phyloP scores from a whole-genome alignment of 2,113 vertebrate genomes.

The Emberiza fucata region DNA sequence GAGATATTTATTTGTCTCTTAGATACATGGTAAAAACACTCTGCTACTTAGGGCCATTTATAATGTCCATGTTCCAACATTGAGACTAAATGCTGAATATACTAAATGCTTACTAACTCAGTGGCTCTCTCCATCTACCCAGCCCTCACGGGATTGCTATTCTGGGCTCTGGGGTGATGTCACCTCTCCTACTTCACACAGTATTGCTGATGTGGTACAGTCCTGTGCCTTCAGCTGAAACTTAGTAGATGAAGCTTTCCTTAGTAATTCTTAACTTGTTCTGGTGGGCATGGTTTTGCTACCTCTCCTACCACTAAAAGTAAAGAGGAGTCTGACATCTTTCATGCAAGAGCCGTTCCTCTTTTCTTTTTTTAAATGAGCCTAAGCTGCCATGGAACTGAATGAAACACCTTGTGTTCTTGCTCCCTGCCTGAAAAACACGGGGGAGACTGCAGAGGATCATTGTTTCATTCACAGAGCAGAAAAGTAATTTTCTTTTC shows the following conservation, averaged over 20 bases:
- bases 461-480: neutral
- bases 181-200: neutral
- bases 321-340: neutral
- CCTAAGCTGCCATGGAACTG: neutral
- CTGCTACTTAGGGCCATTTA: constrained; percentile 37
- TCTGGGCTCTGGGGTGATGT: constrained; percentile 20
- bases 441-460: neutral
- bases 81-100: constrained; percentile 38
- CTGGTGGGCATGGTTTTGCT: neutral
- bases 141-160: neutral
- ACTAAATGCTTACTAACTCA: neutral
- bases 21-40: constrained; percentile 34
- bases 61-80: neutral
- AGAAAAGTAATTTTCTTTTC: neutral
- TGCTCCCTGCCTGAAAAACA: neutral
- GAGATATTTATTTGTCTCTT: constrained; percentile 43
- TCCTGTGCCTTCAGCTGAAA: neutral
- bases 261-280: neutral
- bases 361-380: neutral
- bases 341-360: neutral
- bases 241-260: neutral
- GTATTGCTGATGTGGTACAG: neutral
- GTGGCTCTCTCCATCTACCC: constrained; percentile 1
- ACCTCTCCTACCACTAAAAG: neutral
- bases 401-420: neutral